Evolutionary conservation across 1,140 invertebrate genomes (phyloP).

Genomic region (Lysiphlebus fabarum): DNA sequence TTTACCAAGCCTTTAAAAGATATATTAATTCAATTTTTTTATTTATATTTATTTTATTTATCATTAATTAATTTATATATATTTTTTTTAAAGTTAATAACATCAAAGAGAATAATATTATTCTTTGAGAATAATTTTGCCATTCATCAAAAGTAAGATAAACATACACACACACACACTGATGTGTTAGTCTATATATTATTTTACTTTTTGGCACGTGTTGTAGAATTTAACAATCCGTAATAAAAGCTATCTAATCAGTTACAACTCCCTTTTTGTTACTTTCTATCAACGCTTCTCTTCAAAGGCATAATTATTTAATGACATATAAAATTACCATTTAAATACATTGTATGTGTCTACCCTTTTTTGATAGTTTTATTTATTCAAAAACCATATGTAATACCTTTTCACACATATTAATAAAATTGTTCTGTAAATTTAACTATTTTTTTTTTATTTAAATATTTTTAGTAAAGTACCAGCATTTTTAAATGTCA

Average conservation of each 20-base stretch:
- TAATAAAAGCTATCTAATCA: constrained; percentile 44
- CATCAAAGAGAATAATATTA: constrained; percentile 6
- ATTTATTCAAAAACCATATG: constrained; percentile 20
- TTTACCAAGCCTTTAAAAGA: neutral
- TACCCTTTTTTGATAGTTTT: constrained; percentile 24
- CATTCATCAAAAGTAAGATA: too few species aligned
- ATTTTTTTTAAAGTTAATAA: neutral
- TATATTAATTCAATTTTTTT: constrained; percentile 2
- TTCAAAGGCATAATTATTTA: constrained; percentile 51
- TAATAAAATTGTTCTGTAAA: neutral
- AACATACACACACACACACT: too few species aligned
- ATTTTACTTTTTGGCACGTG: constrained; percentile 38
- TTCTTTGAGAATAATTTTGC: constrained; percentile 3
- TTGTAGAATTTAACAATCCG: constrained; percentile 39
- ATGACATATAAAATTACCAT: constrained; percentile 47
- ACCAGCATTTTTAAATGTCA: constrained; percentile 94
- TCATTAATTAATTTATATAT: neutral
- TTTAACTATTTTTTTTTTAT: constrained; percentile 16
- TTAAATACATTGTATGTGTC: constrained; percentile 41
- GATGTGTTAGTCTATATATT: constrained; percentile 21
- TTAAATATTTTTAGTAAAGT: constrained; percentile 76
- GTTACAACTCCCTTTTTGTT: constrained; percentile 21
- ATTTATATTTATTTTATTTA: neutral
- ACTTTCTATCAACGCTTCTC: constrained; percentile 35
- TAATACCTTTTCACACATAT: constrained; percentile 17